Evolutionary conservation across 2,888 invertebrate species (phyloP).

Genomic region (Drosophila quinaria): DNA sequence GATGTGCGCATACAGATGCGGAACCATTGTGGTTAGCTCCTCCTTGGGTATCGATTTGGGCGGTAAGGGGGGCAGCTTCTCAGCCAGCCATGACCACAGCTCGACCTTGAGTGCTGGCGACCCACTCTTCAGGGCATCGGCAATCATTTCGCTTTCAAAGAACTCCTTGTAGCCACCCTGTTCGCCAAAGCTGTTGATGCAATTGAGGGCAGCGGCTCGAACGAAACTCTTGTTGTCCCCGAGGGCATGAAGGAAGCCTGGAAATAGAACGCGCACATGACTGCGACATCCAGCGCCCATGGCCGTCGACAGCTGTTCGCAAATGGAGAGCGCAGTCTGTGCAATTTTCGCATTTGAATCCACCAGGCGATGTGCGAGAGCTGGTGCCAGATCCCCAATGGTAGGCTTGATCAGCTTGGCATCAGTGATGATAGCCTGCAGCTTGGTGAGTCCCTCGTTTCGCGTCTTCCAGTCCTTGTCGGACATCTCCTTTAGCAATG

Average conservation of each 20-base stretch:
- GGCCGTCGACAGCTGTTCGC: conserved; percentile 92
- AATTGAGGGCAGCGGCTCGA: conserved; percentile 92
- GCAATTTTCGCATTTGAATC: conserved; percentile 98
- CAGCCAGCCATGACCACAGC: conserved; percentile 94
- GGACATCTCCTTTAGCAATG: conserved; percentile 91
- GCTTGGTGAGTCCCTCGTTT: conserved; percentile 86
- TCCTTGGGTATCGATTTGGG: conserved; percentile 91
- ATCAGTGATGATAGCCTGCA: conserved; percentile 86
- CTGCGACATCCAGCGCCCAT: conserved; percentile 93
- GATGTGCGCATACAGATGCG: conserved; percentile 92
- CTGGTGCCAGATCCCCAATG: conserved; percentile 94
- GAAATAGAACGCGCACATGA: conserved; percentile 93
- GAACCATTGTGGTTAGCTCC: conserved; percentile 92
- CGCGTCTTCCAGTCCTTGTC: conserved; percentile 97
- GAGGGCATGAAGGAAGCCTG: conserved; percentile 93
- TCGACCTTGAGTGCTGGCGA: conserved; percentile 93
- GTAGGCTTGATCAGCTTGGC: conserved; percentile 93
- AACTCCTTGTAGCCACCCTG: conserved; percentile 92
- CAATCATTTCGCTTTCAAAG: conserved; percentile 95
- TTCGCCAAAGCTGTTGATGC: conserved; percentile 94
- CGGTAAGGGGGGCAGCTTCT: conserved; percentile 91
- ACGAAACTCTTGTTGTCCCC: conserved; percentile 92
- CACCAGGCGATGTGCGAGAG: conserved; percentile 91
- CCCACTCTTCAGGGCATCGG: conserved; percentile 93
- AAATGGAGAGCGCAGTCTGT: conserved; percentile 92